These are phyloP conservation scores for Morone chrysops DNA, from an alignment of 2,113 vertebrate genomes.

Conservation along the genomic window DNA sequence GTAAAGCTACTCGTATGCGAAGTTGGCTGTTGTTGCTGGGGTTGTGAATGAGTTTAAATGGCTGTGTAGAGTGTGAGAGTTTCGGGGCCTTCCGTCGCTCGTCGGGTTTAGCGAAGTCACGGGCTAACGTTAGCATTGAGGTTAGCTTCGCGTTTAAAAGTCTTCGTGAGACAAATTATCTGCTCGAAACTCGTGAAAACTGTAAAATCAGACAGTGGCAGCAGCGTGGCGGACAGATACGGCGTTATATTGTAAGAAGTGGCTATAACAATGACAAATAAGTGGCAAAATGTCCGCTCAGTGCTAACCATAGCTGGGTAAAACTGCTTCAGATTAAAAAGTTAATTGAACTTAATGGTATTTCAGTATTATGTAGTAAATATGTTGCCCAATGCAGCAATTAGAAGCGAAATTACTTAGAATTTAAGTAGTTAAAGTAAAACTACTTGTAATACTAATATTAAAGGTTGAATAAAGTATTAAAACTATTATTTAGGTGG, in stretches of 20 bases:
- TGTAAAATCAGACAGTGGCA: no score
- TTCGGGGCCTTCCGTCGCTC: neutral
- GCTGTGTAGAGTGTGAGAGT: rapidly evolving
- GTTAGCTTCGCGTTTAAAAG: conserved; percentile 25
- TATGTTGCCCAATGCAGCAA: neutral
- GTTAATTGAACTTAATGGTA: neutral
- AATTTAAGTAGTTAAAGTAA: neutral
- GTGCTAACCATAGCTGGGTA: neutral
- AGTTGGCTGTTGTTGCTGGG: neutral
- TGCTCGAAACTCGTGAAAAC: neutral
- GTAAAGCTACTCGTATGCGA: rapidly evolving
- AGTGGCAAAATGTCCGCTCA: neutral
- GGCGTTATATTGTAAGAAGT: rapidly evolving
- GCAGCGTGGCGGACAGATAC: rapidly evolving
- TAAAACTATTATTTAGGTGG: no score
- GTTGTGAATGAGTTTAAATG: neutral
- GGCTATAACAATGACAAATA: neutral
- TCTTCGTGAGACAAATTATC: neutral
- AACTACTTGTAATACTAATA: neutral
- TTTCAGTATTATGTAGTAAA: neutral
- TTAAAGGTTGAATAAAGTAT: neutral
- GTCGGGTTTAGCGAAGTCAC: conserved; percentile 63
- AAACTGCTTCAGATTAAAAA: neutral
- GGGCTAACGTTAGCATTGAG: conserved; percentile 67
- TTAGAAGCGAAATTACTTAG: neutral